Conservation (phyloP, 2,113 vertebrate species). For the Arvicanthis niloticus region DNA sequence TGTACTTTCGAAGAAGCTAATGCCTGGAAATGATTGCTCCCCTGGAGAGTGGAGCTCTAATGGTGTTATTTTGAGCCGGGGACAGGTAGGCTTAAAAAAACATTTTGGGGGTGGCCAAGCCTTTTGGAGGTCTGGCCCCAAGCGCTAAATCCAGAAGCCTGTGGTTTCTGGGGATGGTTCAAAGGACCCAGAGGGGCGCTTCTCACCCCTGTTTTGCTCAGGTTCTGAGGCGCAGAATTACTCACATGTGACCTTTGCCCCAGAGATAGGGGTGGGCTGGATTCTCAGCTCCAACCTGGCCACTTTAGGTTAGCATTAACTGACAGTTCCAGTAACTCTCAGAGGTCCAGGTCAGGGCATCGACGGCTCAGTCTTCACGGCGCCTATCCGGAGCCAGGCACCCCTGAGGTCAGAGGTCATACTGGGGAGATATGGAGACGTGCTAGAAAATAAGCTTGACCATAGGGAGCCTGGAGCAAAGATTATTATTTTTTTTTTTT, state of each 20-base stretch:
- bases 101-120: neutral
- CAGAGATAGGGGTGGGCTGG: neutral
- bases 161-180: neutral
- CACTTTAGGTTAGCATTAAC: neutral
- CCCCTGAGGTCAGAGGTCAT: conserved; percentile 50
- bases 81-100: conserved; percentile 27
- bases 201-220: neutral
- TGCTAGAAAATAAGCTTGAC: neutral
- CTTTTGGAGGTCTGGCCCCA: conserved; percentile 33
- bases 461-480: neutral
- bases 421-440: neutral
- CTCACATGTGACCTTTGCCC: neutral
- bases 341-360: neutral
- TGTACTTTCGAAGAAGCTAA: neutral
- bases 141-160: conserved; percentile 45
- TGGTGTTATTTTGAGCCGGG: conserved; percentile 24
- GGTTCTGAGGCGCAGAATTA: neutral
- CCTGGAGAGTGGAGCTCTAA: conserved; percentile 13
- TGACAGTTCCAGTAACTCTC: neutral
- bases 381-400: neutral
- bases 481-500: neutral
- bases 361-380: neutral
- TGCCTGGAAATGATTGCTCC: conserved; percentile 41
- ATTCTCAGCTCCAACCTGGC: neutral
- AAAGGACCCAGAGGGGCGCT: neutral